These are phyloP conservation scores for Halotydeus destructor DNA, from an alignment of 1,140 invertebrate genomes.

Conservation along the genomic window DNA sequence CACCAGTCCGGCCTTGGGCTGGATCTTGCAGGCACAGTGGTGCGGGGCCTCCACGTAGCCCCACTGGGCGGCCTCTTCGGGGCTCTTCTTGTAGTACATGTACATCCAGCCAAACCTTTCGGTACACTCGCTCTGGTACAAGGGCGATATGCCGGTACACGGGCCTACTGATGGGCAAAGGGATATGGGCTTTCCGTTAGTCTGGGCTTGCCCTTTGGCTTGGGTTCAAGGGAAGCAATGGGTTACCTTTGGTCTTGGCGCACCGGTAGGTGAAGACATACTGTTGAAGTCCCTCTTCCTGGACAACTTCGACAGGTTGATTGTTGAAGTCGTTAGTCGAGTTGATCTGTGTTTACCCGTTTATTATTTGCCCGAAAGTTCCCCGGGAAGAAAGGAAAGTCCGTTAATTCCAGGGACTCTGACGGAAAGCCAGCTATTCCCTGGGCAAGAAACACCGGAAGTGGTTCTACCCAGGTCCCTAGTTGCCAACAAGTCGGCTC, in stretches of 20 bases:
- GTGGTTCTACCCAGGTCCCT: no score
- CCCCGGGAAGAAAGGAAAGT: no score
- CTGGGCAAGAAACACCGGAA: no score
- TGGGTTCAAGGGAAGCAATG: background rate
- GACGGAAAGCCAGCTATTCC: no score
- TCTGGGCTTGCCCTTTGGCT: no score
- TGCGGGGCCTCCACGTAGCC: slow-evolving; percentile 14
- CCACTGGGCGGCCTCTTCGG: slow-evolving; percentile 14
- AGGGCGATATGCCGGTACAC: slow-evolving; percentile 11
- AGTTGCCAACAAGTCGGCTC: no score
- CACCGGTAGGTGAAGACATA: slow-evolving; percentile 18
- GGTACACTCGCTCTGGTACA: slow-evolving; percentile 17
- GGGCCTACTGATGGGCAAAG: slow-evolving; percentile 8
- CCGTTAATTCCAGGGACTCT: no score
- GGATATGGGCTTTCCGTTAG: background rate
- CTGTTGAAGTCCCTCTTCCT: slow-evolving; percentile 17
- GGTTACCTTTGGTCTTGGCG: slow-evolving; percentile 8
- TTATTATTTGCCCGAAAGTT: background rate
- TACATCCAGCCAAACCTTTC: slow-evolving; percentile 19
- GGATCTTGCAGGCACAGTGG: slow-evolving; percentile 19
- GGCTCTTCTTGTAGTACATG: slow-evolving; percentile 16
- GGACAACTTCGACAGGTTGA: slow-evolving; percentile 17
- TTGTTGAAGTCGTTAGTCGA: slow-evolving; percentile 18
- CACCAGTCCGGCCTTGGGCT: no score
- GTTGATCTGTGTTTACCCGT: slow-evolving; percentile 8